Conservation (phyloP, 2,797 vertebrate species). For the Anolis apletophallus region DNA sequence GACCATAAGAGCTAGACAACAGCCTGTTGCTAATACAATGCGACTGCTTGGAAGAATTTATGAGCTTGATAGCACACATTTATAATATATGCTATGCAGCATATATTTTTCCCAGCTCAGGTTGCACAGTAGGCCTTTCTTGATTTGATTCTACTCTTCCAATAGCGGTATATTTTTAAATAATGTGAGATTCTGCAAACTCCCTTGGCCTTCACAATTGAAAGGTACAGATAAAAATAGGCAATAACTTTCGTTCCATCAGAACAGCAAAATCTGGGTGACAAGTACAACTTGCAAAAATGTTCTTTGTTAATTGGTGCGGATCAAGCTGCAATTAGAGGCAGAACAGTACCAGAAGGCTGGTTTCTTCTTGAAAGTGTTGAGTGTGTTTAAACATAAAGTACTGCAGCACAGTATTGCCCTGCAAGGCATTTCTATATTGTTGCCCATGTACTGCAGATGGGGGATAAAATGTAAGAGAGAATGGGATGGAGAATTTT, state of each 20-base stretch:
- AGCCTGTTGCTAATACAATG: constrained; percentile 8
- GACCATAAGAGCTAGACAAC: constrained; percentile 16
- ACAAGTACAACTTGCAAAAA: not conserved
- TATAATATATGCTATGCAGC: constrained; percentile 10
- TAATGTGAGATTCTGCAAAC: constrained; percentile 53
- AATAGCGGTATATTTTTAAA: constrained; percentile 30
- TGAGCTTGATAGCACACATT: constrained; percentile 40
- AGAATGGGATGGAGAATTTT: not conserved
- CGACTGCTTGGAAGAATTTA: constrained; percentile 47
- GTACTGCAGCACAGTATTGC: not conserved
- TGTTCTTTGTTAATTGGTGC: not conserved
- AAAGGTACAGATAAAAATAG: not conserved
- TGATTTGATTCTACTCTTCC: constrained; percentile 4
- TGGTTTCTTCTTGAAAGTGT: not conserved
- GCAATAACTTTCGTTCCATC: not conserved
- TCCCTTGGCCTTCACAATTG: not conserved
- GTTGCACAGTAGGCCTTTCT: not conserved
- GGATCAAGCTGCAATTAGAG: not conserved
- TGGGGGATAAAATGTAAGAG: not conserved
- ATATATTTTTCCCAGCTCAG: constrained; percentile 33
- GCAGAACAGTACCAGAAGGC: not conserved
- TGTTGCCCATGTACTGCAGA: not conserved
- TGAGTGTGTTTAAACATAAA: not conserved
- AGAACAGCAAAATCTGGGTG: not conserved
- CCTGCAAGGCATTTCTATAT: not conserved